Percentiles rank a stretch among this genome's conserved stretches.
Conservation (phyloP, 2,797 vertebrate species). For the Falco columbarius region DNA sequence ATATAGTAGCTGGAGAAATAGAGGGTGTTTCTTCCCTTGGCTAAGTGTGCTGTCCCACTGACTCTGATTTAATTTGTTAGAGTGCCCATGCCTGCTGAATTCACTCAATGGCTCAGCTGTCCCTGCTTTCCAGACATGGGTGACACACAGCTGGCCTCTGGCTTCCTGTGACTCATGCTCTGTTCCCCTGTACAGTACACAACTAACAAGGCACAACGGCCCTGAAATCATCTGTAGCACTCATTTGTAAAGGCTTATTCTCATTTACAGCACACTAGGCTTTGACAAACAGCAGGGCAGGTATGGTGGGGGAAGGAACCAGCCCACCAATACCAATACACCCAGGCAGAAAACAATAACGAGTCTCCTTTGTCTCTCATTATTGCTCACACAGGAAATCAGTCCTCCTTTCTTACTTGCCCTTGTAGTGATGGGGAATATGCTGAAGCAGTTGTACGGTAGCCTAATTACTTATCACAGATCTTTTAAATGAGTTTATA, state of each 20-base stretch:
- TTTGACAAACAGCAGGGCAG: neutral
- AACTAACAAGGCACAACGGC: neutral
- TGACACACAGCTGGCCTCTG: neutral
- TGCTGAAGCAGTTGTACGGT: conserved; percentile 11
- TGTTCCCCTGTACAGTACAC: neutral
- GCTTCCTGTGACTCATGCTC: neutral
- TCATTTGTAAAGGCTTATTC: neutral
- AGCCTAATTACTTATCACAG: conserved; percentile 57
- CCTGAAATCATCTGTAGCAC: neutral
- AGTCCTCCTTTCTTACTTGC: neutral
- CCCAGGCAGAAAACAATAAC: neutral
- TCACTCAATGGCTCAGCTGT: neutral
- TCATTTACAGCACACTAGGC: neutral
- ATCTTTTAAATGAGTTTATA: conserved; percentile 60
- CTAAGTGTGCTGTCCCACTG: neutral
- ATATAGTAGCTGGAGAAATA: accelerated
- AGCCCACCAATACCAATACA: neutral
- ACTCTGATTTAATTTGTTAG: neutral
- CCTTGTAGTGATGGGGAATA: conserved; percentile 25
- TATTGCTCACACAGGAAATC: neutral
- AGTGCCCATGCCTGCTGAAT: neutral
- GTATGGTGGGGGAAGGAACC: neutral
- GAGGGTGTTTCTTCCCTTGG: neutral
- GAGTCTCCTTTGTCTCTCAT: neutral
- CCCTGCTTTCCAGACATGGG: neutral